phyloP scores from a whole-genome alignment of 2,888 invertebrate species.

The Ophion ellenae region DNA sequence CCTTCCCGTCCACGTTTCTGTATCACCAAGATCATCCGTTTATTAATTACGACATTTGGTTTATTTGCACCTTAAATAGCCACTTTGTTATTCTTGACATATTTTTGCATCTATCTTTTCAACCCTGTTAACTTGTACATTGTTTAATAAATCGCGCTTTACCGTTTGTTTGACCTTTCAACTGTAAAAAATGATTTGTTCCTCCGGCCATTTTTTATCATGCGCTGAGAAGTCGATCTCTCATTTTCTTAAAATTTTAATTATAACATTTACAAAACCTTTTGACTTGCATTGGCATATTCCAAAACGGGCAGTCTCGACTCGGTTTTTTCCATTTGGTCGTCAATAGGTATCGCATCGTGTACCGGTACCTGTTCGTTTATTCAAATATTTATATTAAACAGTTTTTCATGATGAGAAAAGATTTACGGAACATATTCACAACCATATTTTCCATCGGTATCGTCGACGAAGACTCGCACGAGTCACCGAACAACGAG shows the following conservation, averaged over 20 bases:
- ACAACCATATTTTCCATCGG: too few species aligned
- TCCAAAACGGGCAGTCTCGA: too few species aligned
- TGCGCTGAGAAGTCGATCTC: conserved; percentile 3
- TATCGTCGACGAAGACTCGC: too few species aligned
- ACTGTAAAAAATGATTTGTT: not conserved
- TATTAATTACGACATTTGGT: conserved; percentile 1
- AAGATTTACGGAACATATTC: too few species aligned
- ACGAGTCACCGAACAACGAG: too few species aligned
- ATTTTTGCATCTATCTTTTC: conserved; percentile 9
- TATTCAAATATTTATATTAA: too few species aligned
- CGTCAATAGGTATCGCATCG: too few species aligned
- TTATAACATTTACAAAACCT: not conserved
- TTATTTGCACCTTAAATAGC: not conserved
- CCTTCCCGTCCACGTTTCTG: conserved; percentile 3
- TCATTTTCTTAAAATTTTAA: not conserved
- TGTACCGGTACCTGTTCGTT: too few species aligned
- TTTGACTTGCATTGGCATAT: not conserved
- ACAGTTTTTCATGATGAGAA: too few species aligned
- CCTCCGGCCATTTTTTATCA: conserved; percentile 1
- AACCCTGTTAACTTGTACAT: not conserved
- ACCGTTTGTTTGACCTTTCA: not conserved
- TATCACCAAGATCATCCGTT: conserved; percentile 6
- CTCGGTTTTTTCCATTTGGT: too few species aligned
- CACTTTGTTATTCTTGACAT: conserved; percentile 5
- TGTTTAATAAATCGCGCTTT: conserved; percentile 1